phyloP scores from a whole-genome alignment of 2,888 invertebrate genomes.

The Helicoverpa assulta region DNA sequence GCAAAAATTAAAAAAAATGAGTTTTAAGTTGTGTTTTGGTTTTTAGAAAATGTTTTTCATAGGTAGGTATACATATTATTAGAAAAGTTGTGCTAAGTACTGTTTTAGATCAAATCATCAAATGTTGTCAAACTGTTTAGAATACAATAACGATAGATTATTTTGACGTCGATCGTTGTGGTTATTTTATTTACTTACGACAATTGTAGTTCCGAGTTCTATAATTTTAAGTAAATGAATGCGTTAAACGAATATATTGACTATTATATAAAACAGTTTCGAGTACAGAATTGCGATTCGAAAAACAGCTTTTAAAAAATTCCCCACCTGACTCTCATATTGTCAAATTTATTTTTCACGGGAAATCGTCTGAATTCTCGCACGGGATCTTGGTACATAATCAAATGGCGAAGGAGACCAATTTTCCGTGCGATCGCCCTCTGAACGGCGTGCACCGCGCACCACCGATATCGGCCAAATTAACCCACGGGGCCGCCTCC shows the following conservation, averaged over 20 bases:
- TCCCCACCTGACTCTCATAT: slow-evolving; percentile 63
- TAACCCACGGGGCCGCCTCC: slow-evolving; percentile 75
- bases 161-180: too few relatives aligned
- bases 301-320: slow-evolving; percentile 55
- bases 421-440: slow-evolving; percentile 87
- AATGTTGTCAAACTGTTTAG: too few relatives aligned
- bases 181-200: neutral
- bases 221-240: slow-evolving; percentile 38
- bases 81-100: too few relatives aligned
- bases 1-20: neutral
- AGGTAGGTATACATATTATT: too few relatives aligned
- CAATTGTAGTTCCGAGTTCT: slow-evolving; percentile 16
- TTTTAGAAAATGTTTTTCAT: too few relatives aligned
- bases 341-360: slow-evolving; percentile 79
- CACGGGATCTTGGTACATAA: slow-evolving; percentile 86
- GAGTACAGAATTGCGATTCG: slow-evolving; percentile 48
- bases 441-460: slow-evolving; percentile 71
- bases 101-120: too few relatives aligned
- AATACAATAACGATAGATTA: too few relatives aligned
- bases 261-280: slow-evolving; percentile 37
- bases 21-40: too few relatives aligned
- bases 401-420: slow-evolving; percentile 84
- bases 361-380: slow-evolving; percentile 66
- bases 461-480: slow-evolving; percentile 83
- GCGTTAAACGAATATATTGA: slow-evolving; percentile 34